Conservation (phyloP, 2,113 vertebrate species). For the Erythrolamprus reginae region DNA sequence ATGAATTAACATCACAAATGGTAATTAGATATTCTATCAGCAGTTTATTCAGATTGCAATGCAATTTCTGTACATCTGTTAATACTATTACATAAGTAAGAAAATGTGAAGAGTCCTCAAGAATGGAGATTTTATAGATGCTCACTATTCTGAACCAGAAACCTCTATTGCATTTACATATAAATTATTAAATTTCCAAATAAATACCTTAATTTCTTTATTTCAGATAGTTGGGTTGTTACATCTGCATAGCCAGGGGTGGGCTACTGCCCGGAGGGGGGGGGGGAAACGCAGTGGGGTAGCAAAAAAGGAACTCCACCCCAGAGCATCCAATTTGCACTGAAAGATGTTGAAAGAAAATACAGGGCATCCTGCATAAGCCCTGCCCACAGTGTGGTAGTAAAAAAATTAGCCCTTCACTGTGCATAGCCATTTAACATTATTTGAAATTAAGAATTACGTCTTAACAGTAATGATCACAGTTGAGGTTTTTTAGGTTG, state of each 20-base stretch:
- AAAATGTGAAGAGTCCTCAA: not conserved
- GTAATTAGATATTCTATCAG: not conserved
- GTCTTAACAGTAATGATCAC: not conserved
- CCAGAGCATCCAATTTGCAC: too few relatives aligned
- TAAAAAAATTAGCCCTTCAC: too few relatives aligned
- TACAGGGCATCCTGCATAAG: too few relatives aligned
- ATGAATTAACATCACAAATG: not conserved
- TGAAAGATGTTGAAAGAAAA: too few relatives aligned
- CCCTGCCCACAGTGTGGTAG: too few relatives aligned
- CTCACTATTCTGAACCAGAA: not conserved
- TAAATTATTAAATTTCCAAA: not conserved
- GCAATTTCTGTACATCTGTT: not conserved
- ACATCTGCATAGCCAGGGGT: not conserved
- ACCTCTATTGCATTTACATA: not conserved
- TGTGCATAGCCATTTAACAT: not conserved
- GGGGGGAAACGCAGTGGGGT: too few relatives aligned
- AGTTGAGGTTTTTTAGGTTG: not conserved
- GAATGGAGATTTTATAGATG: not conserved
- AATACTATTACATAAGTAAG: not conserved
- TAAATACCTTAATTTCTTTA: not conserved
- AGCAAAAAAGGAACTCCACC: too few relatives aligned
- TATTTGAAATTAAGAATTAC: not conserved
- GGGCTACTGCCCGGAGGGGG: too few relatives aligned
- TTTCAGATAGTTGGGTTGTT: not conserved
- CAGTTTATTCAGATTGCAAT: not conserved